Base-by-base conservation (phyloP, 2,113 vertebrate genomes). In the Sceloporus undulatus region DNA sequence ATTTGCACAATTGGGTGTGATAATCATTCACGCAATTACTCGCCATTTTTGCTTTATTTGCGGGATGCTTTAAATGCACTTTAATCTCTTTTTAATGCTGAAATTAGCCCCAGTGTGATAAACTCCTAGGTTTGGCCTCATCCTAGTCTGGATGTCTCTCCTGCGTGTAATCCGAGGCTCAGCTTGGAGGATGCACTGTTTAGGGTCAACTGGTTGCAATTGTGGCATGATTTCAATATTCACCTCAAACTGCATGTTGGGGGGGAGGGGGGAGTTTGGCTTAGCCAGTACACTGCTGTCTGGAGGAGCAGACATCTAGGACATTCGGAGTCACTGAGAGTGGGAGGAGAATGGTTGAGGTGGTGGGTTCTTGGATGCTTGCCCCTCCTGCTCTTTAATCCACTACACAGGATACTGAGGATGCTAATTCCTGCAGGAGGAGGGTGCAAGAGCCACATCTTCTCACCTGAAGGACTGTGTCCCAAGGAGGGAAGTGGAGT, bases 401-500 rank as follows among this genome's bases (percentile, higher is more conserved):
- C 14, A n/a, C 23, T 19, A 9, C 5, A 8, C 2, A 48, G 62
- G 34, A n/a, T n/a, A 38, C 23, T 18, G 9, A 48, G 71, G 40
- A n/a, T 2, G 42, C 21, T 8, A 6, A 83, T 52, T 34, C 59
- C n/a, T 54, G 85, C 83, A 54, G 54, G 56, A 25, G 38, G 23
- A 6, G 10, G 11, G 62, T 38, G 4, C 7, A 48, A 48, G 40
- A 65, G 40, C 82, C 68, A 9, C 14, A 2, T 13, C 19, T 59
- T 78, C 74, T 52, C 52, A 19, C 52, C 75, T 48, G 27, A 66
- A 88, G 48, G 48, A 16, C 13, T 66, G 65, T 18, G 65, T 66
- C 65, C 65, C 18, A 48, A 48, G 7, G 59, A 71, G 81, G 89
- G 85, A 73, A 89, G 91, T 92, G 91, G 91, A 77, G 93, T 95